phyloP scores from a whole-genome alignment of 1,140 invertebrate species.

The Anastrepha obliqua region DNA sequence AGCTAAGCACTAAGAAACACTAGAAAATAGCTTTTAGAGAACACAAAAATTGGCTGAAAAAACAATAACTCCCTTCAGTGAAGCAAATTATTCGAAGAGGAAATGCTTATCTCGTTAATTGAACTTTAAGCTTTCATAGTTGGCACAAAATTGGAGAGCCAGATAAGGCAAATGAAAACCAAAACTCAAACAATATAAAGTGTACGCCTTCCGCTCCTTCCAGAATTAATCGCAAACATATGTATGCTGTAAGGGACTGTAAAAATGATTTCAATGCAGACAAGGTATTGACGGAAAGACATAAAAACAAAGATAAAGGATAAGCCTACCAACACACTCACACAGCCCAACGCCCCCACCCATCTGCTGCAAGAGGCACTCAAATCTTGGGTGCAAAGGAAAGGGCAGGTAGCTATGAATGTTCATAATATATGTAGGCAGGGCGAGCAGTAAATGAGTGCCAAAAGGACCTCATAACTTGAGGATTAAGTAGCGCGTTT shows the following conservation, averaged over 20 bases:
- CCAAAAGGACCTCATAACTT: slow-evolving; percentile 62
- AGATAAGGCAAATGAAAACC: slow-evolving; percentile 41
- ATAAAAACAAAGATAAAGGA: slow-evolving; percentile 51
- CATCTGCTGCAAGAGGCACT: background rate
- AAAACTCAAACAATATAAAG: slow-evolving; percentile 32
- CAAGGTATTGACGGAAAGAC: slow-evolving; percentile 1
- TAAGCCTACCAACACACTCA: slow-evolving; percentile 28
- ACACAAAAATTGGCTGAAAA: too few species aligned
- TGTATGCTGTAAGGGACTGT: background rate
- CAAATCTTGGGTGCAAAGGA: background rate
- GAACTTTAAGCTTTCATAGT: slow-evolving; percentile 5
- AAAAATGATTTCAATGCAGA: slow-evolving; percentile 26
- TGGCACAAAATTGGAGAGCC: background rate
- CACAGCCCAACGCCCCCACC: background rate
- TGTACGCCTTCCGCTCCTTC: background rate
- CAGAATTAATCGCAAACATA: background rate
- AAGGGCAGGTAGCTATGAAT: background rate
- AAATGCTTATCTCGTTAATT: slow-evolving; percentile 5
- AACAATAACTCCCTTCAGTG: too few species aligned
- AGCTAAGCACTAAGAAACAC: too few species aligned
- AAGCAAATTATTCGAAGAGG: too few species aligned
- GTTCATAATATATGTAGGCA: background rate
- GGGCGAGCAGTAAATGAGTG: slow-evolving; percentile 14
- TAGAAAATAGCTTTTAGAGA: too few species aligned
- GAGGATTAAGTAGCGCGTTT: slow-evolving; percentile 58